These are phyloP conservation scores for Colinus virginianus DNA, from an alignment of 2,113 vertebrate genomes.

Conservation along the genomic window DNA sequence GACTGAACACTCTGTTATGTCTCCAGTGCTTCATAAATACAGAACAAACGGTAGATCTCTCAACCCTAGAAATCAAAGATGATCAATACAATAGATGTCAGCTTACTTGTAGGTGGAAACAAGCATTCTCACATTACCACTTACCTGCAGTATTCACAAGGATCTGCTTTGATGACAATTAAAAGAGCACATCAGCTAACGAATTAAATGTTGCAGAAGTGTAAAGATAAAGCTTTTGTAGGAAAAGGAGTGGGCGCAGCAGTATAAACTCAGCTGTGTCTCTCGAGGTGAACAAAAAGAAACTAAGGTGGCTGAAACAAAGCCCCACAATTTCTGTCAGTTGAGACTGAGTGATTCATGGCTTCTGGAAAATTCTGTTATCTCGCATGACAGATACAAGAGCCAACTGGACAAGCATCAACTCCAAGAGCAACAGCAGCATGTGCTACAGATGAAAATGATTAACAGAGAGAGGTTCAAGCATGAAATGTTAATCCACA, in stretches of 20 bases:
- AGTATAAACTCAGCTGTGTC: background rate
- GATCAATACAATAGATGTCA: background rate
- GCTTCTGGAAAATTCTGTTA: background rate
- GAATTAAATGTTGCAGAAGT: background rate
- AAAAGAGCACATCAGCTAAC: background rate
- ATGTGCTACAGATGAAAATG: background rate
- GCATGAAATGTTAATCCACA: background rate
- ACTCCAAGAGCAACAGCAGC: background rate
- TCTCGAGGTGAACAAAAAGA: background rate
- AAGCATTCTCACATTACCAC: background rate
- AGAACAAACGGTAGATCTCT: background rate
- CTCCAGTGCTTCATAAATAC: background rate
- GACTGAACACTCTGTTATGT: background rate
- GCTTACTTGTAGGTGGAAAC: background rate
- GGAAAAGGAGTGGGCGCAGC: background rate
- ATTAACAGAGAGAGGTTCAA: background rate
- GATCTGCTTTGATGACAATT: background rate
- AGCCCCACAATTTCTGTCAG: accelerated
- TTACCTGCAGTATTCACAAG: background rate
- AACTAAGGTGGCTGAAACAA: background rate
- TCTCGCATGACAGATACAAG: background rate
- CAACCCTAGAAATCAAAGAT: background rate
- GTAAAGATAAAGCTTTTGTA: background rate
- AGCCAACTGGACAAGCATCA: slow-evolving; percentile 31
- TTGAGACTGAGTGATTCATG: background rate